These are phyloP conservation scores for Drosophila kambysellisi DNA, from an alignment of 2,888 invertebrate species.

Conservation along the genomic window DNA sequence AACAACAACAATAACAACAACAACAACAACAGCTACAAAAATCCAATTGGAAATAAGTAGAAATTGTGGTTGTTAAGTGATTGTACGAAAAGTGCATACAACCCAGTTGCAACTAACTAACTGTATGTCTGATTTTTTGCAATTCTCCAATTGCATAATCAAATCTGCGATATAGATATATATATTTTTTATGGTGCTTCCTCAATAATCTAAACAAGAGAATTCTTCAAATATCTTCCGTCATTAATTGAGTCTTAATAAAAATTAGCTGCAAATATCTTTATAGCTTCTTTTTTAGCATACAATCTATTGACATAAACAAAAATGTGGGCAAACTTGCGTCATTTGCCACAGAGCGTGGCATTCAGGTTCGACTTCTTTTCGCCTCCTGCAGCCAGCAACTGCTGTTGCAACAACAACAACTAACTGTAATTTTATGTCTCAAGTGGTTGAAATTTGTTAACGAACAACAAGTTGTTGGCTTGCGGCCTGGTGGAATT, in stretches of 20 bases:
- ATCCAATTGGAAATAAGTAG: constrained; percentile 63
- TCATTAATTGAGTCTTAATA: neutral
- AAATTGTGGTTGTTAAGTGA: constrained; percentile 64
- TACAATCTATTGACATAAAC: constrained; percentile 23
- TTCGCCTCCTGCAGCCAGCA: constrained; percentile 11
- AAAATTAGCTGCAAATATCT: constrained; percentile 15
- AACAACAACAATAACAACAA: constrained; percentile 19
- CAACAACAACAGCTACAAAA: constrained; percentile 33
- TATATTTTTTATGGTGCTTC: neutral
- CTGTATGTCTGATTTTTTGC: constrained; percentile 26
- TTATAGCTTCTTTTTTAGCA: constrained; percentile 23
- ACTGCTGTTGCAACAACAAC: constrained; percentile 20
- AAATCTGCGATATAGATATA: neutral
- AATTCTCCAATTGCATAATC: constrained; percentile 22
- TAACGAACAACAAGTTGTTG: constrained; percentile 32
- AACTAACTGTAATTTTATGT: constrained; percentile 66
- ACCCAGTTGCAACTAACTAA: constrained; percentile 48
- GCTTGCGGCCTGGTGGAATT: constrained; percentile 34
- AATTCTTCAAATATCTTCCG: neutral
- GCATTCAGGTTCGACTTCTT: constrained; percentile 46
- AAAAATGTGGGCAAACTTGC: constrained; percentile 30
- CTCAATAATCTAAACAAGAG: neutral
- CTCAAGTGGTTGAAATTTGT: constrained; percentile 65
- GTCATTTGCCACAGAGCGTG: constrained; percentile 21
- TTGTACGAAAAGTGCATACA: constrained; percentile 41